Conservation (phyloP, 2,888 invertebrate species). For the Hyles lineata region DNA sequence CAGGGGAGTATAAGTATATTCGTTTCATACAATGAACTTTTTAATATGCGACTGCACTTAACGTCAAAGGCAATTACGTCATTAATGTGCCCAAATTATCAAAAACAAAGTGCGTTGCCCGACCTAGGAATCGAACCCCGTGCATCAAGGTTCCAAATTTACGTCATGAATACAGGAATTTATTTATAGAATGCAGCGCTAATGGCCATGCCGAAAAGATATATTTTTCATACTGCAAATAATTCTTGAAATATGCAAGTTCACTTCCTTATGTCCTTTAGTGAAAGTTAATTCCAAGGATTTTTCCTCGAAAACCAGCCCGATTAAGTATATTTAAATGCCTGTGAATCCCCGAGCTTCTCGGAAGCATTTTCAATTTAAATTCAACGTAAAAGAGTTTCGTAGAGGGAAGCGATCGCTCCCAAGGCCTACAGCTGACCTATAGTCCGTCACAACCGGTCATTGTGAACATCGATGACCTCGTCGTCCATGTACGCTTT, state of each 20-base stretch:
- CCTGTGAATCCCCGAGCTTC: slow-evolving; percentile 11
- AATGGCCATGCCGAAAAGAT: not conserved
- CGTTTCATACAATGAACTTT: too few species aligned
- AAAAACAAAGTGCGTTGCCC: not conserved
- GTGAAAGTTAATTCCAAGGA: slow-evolving; percentile 10
- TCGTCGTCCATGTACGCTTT: not conserved
- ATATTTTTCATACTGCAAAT: not conserved
- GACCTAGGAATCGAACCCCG: not conserved
- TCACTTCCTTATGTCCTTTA: not conserved
- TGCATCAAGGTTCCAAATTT: not conserved
- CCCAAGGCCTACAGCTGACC: slow-evolving; percentile 17
- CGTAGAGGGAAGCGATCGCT: slow-evolving; percentile 8
- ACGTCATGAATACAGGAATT: not conserved
- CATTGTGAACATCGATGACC: not conserved
- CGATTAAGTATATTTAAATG: not conserved
- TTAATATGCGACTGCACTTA: not conserved
- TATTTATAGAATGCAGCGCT: too few species aligned
- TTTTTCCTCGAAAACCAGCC: slow-evolving; percentile 4
- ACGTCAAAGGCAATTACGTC: not conserved
- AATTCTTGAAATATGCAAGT: not conserved
- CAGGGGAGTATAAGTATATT: too few species aligned
- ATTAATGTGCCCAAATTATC: not conserved
- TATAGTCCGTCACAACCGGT: slow-evolving; percentile 11
- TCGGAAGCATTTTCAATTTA: slow-evolving; percentile 19
- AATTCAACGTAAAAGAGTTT: not conserved